These are phyloP conservation scores for Rhagophthalmus giganteus DNA, from an alignment of 2,888 invertebrate genomes.

Conservation along the genomic window DNA sequence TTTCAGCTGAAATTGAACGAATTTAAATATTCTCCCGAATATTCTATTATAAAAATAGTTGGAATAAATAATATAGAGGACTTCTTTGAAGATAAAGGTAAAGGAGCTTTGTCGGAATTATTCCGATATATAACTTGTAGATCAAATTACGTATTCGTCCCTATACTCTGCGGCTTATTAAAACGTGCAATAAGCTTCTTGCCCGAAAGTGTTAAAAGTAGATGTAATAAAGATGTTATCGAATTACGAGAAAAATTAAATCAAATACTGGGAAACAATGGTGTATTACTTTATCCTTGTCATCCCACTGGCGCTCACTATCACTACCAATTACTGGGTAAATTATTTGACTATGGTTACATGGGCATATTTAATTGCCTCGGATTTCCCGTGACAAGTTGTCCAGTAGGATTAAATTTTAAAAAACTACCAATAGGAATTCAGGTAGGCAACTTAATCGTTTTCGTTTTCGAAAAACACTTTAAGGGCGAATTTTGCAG, in stretches of 20 bases:
- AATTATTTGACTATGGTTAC: slow-evolving; percentile 74
- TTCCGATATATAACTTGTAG: slow-evolving; percentile 65
- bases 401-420: slow-evolving; percentile 73
- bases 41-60: slow-evolving; percentile 44
- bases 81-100: slow-evolving; percentile 67
- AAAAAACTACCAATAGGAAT: slow-evolving; percentile 76
- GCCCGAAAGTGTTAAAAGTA: neutral
- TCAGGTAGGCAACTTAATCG: slow-evolving; percentile 53
- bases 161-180: neutral
- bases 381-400: slow-evolving; percentile 82
- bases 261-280: slow-evolving; percentile 67
- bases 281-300: slow-evolving; percentile 70
- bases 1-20: slow-evolving; percentile 8
- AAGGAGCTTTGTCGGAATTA: slow-evolving; percentile 65
- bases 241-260: slow-evolving; percentile 46
- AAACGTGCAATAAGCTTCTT: neutral
- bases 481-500: slow-evolving; percentile 38
- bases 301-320: slow-evolving; percentile 68
- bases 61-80: slow-evolving; percentile 67
- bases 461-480: neutral
- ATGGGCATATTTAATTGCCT: slow-evolving; percentile 80
- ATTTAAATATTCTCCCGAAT: slow-evolving; percentile 13
- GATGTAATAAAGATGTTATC: neutral
- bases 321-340: slow-evolving; percentile 68
- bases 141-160: slow-evolving; percentile 49